These are phyloP conservation scores for Phalacrocorax brasilianus DNA, from an alignment of 2,113 vertebrate genomes.

Conservation along the genomic window DNA sequence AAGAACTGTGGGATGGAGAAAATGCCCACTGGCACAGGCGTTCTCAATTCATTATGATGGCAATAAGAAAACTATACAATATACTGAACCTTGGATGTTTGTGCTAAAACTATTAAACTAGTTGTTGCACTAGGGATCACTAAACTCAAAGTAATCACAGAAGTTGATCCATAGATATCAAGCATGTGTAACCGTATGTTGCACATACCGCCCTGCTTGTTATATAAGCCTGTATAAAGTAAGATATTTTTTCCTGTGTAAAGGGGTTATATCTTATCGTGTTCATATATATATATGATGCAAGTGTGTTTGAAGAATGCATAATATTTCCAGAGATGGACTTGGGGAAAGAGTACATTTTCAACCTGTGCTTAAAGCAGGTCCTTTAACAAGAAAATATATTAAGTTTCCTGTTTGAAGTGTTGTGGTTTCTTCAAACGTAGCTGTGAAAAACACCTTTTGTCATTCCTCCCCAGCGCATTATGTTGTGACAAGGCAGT, in stretches of 20 bases:
- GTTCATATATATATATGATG: accelerated
- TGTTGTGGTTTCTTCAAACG: conserved; percentile 8
- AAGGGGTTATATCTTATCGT: not conserved
- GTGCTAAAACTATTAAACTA: not conserved
- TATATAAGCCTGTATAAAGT: not conserved
- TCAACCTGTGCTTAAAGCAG: not conserved
- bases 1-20: not conserved
- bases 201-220: not conserved
- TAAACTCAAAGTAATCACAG: not conserved
- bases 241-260: not conserved
- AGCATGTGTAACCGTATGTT: not conserved
- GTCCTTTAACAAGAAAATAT: not conserved
- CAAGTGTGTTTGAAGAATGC: not conserved
- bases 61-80: not conserved
- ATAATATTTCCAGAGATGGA: not conserved
- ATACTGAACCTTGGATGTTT: not conserved
- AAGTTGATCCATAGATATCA: not conserved
- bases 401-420: conserved; percentile 10
- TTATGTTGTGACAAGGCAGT: conserved; percentile 50
- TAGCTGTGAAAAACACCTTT: conserved; percentile 44
- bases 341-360: not conserved
- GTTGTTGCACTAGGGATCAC: not conserved
- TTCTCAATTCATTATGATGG: not conserved
- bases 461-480: conserved; percentile 44
- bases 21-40: not conserved